Percentiles rank a stretch among this genome's conserved stretches.
Evolutionary conservation across 1,140 invertebrate species (phyloP).

Genomic region (Oedothorax gibbosus): DNA sequence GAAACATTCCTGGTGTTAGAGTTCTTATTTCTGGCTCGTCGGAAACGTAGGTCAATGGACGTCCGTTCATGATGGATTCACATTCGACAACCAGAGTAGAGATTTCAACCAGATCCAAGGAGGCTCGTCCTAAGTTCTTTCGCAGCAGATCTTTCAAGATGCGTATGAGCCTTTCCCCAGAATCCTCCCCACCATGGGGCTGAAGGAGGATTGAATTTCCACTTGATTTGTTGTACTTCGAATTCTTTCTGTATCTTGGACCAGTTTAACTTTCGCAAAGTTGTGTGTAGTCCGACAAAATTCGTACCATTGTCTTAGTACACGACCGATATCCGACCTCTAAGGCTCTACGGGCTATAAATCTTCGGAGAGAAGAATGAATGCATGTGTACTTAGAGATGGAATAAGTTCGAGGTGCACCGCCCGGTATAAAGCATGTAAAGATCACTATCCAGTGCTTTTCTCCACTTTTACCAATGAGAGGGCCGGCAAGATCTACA

Average conservation of each 20-base stretch:
- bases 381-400: constrained; percentile 66
- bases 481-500: constrained; percentile 66
- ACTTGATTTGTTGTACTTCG: not conserved
- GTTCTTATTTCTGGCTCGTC: constrained; percentile 25
- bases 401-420: constrained; percentile 67
- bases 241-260: not conserved
- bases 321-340: constrained; percentile 65
- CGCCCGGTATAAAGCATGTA: constrained; percentile 48
- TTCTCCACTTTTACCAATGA: constrained; percentile 61
- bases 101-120: constrained; percentile 16
- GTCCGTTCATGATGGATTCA: constrained; percentile 20
- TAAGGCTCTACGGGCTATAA: constrained; percentile 68
- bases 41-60: constrained; percentile 26
- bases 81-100: constrained; percentile 27
- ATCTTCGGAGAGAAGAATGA: constrained; percentile 67
- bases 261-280: constrained; percentile 29
- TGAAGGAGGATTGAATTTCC: not conserved
- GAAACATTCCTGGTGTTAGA: constrained; percentile 7
- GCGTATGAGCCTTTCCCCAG: constrained; percentile 3
- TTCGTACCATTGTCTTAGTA: constrained; percentile 68
- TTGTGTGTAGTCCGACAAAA: constrained; percentile 64
- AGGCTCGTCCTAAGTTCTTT: not conserved
- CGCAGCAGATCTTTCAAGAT: constrained; percentile 25
- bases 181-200: constrained; percentile 23
- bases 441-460: constrained; percentile 41